These are phyloP conservation scores for Lycaon pictus DNA, from an alignment of 2,113 vertebrate species.

Conservation along the genomic window DNA sequence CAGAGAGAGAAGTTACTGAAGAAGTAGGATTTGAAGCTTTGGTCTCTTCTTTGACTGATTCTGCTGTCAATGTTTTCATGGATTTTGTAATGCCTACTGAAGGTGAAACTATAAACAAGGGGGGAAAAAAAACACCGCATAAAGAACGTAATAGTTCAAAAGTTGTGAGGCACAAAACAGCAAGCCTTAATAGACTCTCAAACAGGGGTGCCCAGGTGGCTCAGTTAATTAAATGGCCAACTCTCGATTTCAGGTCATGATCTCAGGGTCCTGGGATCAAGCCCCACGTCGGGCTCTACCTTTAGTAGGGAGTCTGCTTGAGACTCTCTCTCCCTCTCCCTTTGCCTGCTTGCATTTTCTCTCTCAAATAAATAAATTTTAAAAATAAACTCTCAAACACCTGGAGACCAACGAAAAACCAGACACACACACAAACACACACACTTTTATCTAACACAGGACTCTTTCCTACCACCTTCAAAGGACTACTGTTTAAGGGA, in stretches of 20 bases:
- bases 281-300: background rate
- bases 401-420: background rate
- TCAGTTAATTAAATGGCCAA: background rate
- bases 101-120: constrained; percentile 75
- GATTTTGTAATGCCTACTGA: constrained; percentile 72
- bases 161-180: constrained; percentile 47
- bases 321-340: background rate
- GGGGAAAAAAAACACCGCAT: constrained; percentile 45
- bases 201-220: background rate
- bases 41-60: constrained; percentile 71
- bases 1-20: constrained; percentile 75
- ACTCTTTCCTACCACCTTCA: background rate
- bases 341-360: rapidly evolving
- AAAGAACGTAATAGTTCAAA: constrained; percentile 46
- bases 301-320: background rate
- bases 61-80: constrained; percentile 74
- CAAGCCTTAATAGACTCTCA: background rate
- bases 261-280: background rate
- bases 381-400: background rate
- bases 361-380: background rate
- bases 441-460: background rate
- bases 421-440: background rate
- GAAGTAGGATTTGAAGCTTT: constrained; percentile 79
- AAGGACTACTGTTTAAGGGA: background rate
- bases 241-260: background rate